phyloP scores from a whole-genome alignment of 2,888 invertebrate species.

The Cryptus armator region DNA sequence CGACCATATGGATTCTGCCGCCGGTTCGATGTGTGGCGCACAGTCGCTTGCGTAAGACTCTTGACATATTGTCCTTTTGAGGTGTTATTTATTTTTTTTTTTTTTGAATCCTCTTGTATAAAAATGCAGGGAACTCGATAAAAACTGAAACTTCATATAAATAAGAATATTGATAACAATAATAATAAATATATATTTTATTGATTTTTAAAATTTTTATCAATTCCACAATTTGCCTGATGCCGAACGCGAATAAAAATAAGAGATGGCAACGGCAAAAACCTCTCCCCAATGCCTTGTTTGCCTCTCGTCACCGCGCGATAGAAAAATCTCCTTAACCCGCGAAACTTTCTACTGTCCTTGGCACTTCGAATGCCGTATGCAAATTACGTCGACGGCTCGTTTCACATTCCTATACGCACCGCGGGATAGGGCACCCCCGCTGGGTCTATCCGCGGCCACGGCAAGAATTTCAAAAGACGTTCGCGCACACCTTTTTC shows the following conservation, averaged over 20 bases:
- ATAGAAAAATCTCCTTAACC: slow-evolving; percentile 16
- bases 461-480: slow-evolving; percentile 63
- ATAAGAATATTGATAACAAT: neutral
- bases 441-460: slow-evolving; percentile 41
- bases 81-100: too few relatives aligned
- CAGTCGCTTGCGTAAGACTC: neutral
- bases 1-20: neutral
- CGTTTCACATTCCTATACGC: slow-evolving; percentile 52
- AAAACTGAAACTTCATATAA: too few relatives aligned
- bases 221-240: neutral
- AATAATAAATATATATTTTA: neutral
- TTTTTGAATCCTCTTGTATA: too few relatives aligned
- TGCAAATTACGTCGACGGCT: slow-evolving; percentile 62
- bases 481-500: slow-evolving; percentile 40
- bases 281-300: neutral
- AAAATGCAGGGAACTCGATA: too few relatives aligned
- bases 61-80: neutral
- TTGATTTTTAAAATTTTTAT: neutral
- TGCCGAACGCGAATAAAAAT: neutral
- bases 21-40: neutral
- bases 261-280: neutral
- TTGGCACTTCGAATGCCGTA: slow-evolving; percentile 50
- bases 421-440: slow-evolving; percentile 47
- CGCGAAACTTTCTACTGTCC: slow-evolving; percentile 28
- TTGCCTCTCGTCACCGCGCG: neutral